A percentile compares a stretch with the other conserved stretches of the same genome.
Evolutionary conservation across 2,113 vertebrate genomes (phyloP).

Genomic region (Pelusios castaneus): DNA sequence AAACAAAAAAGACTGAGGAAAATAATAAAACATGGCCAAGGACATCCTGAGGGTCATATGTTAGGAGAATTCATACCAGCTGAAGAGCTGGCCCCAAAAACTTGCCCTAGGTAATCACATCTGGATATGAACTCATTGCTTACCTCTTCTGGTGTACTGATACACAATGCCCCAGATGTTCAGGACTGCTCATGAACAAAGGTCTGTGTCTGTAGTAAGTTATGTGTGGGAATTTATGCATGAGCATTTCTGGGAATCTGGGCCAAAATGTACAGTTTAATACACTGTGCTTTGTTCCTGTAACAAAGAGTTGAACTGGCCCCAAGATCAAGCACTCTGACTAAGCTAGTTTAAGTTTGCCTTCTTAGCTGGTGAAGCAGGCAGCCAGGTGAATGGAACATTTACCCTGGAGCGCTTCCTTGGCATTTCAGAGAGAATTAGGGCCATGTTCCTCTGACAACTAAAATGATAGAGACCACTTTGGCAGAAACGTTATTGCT

Average conservation of each 20-base stretch:
- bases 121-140: neutral
- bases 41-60: neutral
- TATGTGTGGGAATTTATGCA: neutral
- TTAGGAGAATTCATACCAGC: neutral
- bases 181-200: neutral
- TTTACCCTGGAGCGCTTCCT: slow-evolving; percentile 12
- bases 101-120: neutral
- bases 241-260: slow-evolving; percentile 40
- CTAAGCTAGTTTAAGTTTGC: neutral
- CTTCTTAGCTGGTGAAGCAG: neutral
- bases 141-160: neutral
- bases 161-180: neutral
- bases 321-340: neutral
- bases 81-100: neutral
- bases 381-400: neutral
- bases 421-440: neutral
- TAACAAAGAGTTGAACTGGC: slow-evolving; percentile 48
- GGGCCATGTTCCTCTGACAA: neutral
- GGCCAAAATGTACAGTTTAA: slow-evolving; percentile 49
- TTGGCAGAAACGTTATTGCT: neutral
- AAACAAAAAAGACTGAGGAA: neutral
- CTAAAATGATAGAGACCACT: neutral
- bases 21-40: neutral
- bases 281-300: slow-evolving; percentile 44
- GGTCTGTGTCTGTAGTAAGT: neutral